Evolutionary conservation across 1,140 invertebrate genomes (phyloP).

Genomic region (Drosophila simulans): DNA sequence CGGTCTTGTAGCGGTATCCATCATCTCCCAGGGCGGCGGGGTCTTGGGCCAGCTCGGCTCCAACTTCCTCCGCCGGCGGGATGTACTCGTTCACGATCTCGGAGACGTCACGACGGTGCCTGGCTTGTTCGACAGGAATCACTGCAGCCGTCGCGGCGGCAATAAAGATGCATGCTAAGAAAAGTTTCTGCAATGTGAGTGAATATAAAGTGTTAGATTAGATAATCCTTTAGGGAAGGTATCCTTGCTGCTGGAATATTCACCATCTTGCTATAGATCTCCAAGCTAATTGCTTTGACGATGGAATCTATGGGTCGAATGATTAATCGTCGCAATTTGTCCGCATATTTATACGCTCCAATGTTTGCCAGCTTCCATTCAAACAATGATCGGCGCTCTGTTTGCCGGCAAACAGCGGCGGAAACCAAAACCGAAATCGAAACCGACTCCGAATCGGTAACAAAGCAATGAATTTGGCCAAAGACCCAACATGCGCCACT

Average conservation of each 20-base stretch:
- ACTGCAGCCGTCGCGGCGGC: constrained; percentile 82
- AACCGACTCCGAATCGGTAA: constrained; percentile 35
- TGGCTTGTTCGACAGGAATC: constrained; percentile 80
- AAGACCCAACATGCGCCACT: constrained; percentile 76
- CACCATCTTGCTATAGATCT: constrained; percentile 78
- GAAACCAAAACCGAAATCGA: constrained; percentile 25
- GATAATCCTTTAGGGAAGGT: constrained; percentile 12
- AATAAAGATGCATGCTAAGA: constrained; percentile 77
- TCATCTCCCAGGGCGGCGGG: constrained; percentile 44
- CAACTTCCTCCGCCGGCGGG: constrained; percentile 65
- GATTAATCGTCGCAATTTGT: constrained; percentile 82
- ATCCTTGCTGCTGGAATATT: constrained; percentile 45
- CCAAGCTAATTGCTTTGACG: constrained; percentile 75
- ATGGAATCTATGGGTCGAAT: constrained; percentile 81
- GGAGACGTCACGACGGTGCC: constrained; percentile 78
- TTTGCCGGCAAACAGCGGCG: constrained; percentile 66
- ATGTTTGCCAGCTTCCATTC: constrained; percentile 65
- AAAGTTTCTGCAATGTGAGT: constrained; percentile 65
- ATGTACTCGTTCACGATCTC: constrained; percentile 71
- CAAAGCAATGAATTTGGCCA: constrained; percentile 52
- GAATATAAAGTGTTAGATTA: background rate
- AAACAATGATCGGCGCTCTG: constrained; percentile 71
- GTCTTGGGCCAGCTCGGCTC: constrained; percentile 50
- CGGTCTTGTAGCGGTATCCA: constrained; percentile 69
- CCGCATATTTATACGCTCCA: constrained; percentile 77